Evolutionary conservation across 2,113 vertebrate species (phyloP), one percentile per base, ranked within the genome.

Genomic region (Prionailurus viverrinus): DNA sequence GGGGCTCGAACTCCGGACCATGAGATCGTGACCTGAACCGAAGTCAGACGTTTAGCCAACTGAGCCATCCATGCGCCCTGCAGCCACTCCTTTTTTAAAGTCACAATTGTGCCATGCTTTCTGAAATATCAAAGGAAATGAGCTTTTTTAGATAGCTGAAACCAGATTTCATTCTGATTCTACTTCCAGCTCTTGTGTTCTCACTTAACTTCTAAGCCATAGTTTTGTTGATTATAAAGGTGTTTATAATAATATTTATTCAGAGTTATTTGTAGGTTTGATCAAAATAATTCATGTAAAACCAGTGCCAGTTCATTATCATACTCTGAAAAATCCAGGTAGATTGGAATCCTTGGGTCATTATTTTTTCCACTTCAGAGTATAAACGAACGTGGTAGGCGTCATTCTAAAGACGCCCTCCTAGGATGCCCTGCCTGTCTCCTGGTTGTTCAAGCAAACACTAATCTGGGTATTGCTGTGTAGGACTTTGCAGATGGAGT

Each of bases 261-360:
- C 91, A 79, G 51, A 93, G 69, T 83, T 61, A 74, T 68, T 84
- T 95, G n/a, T 33, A 84, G 23, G 7, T 74, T 88, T 74, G 48
- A 73, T 95, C 63, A 29, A 71, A 80, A 36, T 89, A 89, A 84
- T 29, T 80, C 36, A 48, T 33, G 16, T 33, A 71, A 91, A 80
- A 91, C 36, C 45, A n/a, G 71, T 89, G 39, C 39, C 4, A 68
- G 63, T 74, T 94, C 48, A 33, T 91, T 78, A 66, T 29, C 90
- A 13, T 53, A 63, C 27, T 55, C 63, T 68, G 69, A 74, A 94
- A 94, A 73, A 19, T 53, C 29, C 74, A 78, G 68, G 51, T 39
- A 68, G 36, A 68, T 51, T 84, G 78, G 63, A 84, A 93, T 91
- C 31, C 36, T 39, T 53, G 39, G 41, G 0, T 31, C 18, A 8